Evolutionary conservation across 2,113 vertebrate genomes (phyloP).

Genomic region (Recurvirostra avosetta): DNA sequence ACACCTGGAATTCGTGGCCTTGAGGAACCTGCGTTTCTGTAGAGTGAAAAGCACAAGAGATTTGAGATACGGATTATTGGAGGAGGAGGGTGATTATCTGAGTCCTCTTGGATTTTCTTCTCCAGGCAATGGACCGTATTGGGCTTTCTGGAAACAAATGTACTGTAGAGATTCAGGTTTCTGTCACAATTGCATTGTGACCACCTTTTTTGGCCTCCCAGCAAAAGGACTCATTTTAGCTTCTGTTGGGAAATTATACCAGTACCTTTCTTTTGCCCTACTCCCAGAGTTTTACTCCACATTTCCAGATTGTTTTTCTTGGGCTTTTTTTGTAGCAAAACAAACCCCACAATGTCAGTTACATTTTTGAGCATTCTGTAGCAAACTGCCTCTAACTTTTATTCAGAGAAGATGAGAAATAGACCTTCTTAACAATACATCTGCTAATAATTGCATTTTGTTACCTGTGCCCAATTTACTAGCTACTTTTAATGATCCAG

Average conservation of each 20-base stretch:
- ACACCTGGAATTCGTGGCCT: no score
- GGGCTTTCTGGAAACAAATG: neutral
- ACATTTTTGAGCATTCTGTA: neutral
- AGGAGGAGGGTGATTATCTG: neutral
- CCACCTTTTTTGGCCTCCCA: neutral
- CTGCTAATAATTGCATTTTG: neutral
- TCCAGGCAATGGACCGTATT: no score
- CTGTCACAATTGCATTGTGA: neutral
- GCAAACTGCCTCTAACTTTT: neutral
- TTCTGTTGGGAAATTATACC: neutral
- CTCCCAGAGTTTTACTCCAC: neutral
- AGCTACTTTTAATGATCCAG: neutral
- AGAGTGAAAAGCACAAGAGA: no score
- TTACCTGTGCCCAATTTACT: neutral
- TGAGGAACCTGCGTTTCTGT: neutral
- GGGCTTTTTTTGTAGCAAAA: neutral
- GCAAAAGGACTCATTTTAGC: neutral
- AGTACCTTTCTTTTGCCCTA: neutral
- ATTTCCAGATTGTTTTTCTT: neutral
- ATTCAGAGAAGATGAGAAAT: neutral
- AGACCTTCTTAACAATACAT: neutral
- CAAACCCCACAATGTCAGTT: neutral
- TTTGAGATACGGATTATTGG: fast-evolving
- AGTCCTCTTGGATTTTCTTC: neutral
- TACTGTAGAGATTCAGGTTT: neutral